These are phyloP conservation scores for Chrysaora quinquecirrha DNA, from an alignment of 30 jellyfish, hydroid and myxozoan species.

Conservation along the genomic window DNA sequence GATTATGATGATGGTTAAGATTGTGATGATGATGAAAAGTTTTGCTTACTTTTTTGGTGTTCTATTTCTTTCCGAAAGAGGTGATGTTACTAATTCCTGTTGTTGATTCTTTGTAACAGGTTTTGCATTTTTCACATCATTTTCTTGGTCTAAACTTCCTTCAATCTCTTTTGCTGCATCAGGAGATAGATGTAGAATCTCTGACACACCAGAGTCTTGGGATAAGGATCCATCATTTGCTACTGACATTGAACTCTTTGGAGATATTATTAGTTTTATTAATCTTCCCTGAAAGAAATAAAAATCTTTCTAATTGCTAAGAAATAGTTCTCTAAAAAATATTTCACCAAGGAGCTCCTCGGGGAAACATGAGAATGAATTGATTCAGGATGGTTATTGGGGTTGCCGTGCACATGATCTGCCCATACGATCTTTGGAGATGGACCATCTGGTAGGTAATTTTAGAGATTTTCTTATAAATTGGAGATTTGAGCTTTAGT, in stretches of 20 bases:
- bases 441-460: too few relatives aligned
- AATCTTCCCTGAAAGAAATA: constrained; percentile 39
- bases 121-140: background rate
- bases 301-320: too few relatives aligned
- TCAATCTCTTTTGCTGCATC: background rate
- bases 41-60: background rate
- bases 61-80: background rate
- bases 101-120: background rate
- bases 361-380: too few relatives aligned
- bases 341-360: too few relatives aligned
- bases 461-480: too few relatives aligned
- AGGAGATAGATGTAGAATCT: background rate
- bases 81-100: background rate
- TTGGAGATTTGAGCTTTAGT: too few relatives aligned
- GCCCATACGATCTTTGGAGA: too few relatives aligned
- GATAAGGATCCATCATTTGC: constrained; percentile 11
- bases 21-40: too few relatives aligned
- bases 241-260: background rate
- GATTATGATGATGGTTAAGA: too few relatives aligned
- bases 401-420: too few relatives aligned
- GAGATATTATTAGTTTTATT: constrained; percentile 24
- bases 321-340: too few relatives aligned
- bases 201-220: constrained; percentile 58
- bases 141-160: background rate
- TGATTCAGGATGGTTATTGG: too few relatives aligned